Base-by-base conservation (phyloP, 2,113 vertebrate species). In the Chionis minor region DNA sequence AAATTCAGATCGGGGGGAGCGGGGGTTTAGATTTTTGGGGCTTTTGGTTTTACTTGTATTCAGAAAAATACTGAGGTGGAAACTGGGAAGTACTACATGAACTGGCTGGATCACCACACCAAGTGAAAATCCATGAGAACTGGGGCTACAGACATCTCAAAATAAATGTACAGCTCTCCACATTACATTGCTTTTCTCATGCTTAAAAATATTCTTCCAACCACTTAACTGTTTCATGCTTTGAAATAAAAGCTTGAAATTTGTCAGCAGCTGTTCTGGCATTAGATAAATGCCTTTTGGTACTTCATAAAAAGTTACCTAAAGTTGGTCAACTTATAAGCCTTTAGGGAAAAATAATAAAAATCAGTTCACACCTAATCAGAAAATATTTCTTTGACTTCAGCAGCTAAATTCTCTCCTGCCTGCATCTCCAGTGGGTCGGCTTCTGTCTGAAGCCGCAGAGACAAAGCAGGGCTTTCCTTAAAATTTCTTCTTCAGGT, bases 351-450 rank as follows among this genome's bases (percentile, higher is more conserved):
- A 93, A 95, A 93, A 96, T 74, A 96, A 92, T 96, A 96, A 97
- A 97, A 96, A 96, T 95, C 95, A 88, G 67, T 90, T 94, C 90
- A 95, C 96, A 96, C 79, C 52, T 97, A 94, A 96, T 96, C 94
- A 96, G 92, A 88, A 95, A 96, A 90, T 77, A 95, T 77, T 95
- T 95, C 75, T 94, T 92, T 86, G 90, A 96, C 92, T 94, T 94
- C 65, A 66, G 92, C 75, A 88, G 95, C 88, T 95, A 72, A 83
- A 93, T 92, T 90, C 94, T 90, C 90, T 92, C 71, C 69, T 47
- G 94, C 90, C 61, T 66, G 94, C 55, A 94, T 84, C 88, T 94
- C 82, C 90, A 88, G 54, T 42, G 79, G n/a, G 72, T n/a, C 0
- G 0, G 79, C 75, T 96, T 80, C 95, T 92, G 82, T 51, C 85